A percentile compares a stretch with the other conserved stretches of the same genome.
phyloP scores from a whole-genome alignment of 2,113 vertebrate genomes.

The Tapirus terrestris region DNA sequence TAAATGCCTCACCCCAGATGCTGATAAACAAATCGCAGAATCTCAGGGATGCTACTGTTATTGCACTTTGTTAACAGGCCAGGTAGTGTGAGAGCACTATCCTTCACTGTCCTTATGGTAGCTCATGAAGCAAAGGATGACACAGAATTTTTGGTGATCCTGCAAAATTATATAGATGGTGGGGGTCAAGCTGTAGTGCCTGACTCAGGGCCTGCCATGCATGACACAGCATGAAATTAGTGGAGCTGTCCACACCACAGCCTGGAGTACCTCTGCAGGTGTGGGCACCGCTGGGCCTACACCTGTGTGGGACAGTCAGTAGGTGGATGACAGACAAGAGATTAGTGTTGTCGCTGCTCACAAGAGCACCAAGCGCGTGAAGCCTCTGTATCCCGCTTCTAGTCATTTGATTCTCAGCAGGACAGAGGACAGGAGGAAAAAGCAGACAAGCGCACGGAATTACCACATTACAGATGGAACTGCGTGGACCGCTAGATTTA shows the following conservation, averaged over 20 bases:
- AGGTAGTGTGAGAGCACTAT: fast-evolving
- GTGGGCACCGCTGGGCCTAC: fast-evolving
- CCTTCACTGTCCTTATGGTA: not conserved
- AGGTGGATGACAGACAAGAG: too few relatives aligned
- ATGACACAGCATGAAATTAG: too few relatives aligned
- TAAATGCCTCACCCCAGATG: not conserved
- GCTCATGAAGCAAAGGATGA: not conserved
- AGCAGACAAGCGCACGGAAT: not conserved
- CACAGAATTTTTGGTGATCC: not conserved
- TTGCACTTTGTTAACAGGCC: not conserved
- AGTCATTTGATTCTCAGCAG: not conserved
- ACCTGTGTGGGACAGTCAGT: not conserved
- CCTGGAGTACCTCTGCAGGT: not conserved
- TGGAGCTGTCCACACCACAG: not conserved
- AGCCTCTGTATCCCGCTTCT: not conserved
- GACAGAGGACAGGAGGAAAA: not conserved
- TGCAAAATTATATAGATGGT: not conserved
- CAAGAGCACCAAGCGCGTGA: not conserved
- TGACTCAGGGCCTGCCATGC: fast-evolving
- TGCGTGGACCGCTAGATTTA: not conserved
- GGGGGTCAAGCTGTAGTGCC: fast-evolving
- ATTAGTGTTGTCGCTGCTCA: not conserved
- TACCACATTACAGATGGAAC: not conserved
- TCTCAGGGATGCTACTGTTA: not conserved
- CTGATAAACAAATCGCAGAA: not conserved